These are phyloP conservation scores for Stenurella melanura DNA, from an alignment of 2,888 invertebrate species.

Conservation along the genomic window DNA sequence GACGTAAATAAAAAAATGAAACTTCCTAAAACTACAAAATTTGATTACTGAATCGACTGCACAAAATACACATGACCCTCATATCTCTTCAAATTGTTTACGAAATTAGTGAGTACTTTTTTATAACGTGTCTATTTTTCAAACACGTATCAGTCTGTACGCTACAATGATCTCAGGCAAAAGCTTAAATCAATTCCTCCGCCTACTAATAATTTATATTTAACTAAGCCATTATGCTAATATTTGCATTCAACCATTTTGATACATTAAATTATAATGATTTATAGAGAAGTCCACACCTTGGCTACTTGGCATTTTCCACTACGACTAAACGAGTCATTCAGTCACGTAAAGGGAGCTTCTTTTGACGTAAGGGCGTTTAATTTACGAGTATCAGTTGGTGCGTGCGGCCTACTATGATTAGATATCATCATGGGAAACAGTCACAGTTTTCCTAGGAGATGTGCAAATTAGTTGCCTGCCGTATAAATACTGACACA, in stretches of 20 bases:
- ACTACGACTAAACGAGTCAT: conserved; percentile 41
- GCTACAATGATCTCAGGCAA: background rate
- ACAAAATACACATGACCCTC: no score
- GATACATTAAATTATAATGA: conserved; percentile 39
- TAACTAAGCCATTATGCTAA: conserved; percentile 7
- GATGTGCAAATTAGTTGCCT: conserved; percentile 70
- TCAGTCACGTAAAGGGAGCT: conserved; percentile 58
- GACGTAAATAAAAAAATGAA: no score
- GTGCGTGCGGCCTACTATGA: conserved; percentile 67
- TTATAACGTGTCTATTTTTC: background rate
- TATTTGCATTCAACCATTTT: conserved; percentile 7
- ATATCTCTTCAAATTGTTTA: no score
- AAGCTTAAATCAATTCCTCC: background rate
- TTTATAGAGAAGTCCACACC: conserved; percentile 37
- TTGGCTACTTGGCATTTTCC: conserved; percentile 35
- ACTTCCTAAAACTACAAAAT: no score
- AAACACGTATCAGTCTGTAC: background rate
- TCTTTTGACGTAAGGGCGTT: conserved; percentile 66
- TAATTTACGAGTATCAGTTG: conserved; percentile 66
- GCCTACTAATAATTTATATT: background rate
- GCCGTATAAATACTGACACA: conserved; percentile 65
- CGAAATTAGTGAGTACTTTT: background rate
- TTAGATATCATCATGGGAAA: conserved; percentile 69
- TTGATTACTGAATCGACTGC: no score
- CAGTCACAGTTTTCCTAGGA: conserved; percentile 68